Percentiles rank a stretch among this genome's conserved stretches.
Evolutionary conservation across 2,113 vertebrate genomes (phyloP).

Genomic region (Pelodiscus sinensis): DNA sequence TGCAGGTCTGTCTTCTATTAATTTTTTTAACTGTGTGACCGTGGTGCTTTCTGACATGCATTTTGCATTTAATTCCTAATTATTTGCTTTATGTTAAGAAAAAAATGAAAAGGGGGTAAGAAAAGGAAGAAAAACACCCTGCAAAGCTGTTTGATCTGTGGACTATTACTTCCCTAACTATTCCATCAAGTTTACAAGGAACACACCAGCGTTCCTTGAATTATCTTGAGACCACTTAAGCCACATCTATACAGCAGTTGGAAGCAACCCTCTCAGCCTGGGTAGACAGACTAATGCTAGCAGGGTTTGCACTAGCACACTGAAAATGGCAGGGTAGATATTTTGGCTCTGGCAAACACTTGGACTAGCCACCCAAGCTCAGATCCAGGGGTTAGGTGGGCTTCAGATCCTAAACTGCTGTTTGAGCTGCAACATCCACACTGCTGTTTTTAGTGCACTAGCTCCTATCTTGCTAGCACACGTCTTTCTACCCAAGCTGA

Average conservation of each 20-base stretch:
- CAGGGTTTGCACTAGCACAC: background rate
- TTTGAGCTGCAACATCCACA: background rate
- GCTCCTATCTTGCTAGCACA: background rate
- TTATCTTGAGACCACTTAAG: background rate
- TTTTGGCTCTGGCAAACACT: background rate
- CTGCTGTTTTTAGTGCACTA: background rate
- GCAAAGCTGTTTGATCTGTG: background rate
- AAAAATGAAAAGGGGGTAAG: background rate
- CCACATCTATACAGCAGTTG: background rate
- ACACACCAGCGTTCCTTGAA: background rate
- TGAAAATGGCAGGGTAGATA: background rate
- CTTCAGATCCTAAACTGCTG: background rate
- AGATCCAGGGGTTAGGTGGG: background rate
- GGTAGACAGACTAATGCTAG: background rate
- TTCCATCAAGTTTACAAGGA: background rate
- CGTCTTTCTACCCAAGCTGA: background rate
- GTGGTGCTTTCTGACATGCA: background rate
- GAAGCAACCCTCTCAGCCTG: background rate
- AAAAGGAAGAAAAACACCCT: background rate
- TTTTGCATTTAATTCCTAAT: background rate
- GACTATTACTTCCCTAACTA: accelerated
- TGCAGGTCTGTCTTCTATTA: background rate
- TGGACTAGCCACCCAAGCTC: background rate
- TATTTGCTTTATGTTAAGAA: background rate
- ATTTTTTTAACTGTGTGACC: background rate